Conservation (phyloP, 2,888 invertebrate species). For the Nematopogon swammerdamellus region DNA sequence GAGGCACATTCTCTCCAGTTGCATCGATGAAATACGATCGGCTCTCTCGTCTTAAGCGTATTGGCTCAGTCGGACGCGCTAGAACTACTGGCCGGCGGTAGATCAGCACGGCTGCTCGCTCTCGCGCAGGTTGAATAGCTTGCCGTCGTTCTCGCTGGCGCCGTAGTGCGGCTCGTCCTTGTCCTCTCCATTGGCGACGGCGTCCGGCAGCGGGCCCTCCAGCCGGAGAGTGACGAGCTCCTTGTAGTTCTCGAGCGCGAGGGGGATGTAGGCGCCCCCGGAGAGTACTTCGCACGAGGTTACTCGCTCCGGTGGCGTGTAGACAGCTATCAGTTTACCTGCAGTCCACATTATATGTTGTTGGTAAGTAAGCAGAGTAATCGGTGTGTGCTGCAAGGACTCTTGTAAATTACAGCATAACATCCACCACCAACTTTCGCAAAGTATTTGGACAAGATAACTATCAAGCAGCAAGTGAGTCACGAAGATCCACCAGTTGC, state of each 20-base stretch:
- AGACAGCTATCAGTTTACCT: constrained; percentile 77
- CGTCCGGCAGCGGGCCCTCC: constrained; percentile 32
- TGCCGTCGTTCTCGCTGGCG: constrained; percentile 54
- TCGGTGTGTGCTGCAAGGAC: too few relatives aligned
- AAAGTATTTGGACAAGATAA: too few relatives aligned
- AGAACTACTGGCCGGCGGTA: too few relatives aligned
- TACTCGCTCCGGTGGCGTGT: constrained; percentile 71
- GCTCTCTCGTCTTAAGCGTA: too few relatives aligned
- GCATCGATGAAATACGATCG: too few relatives aligned
- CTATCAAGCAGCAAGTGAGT: too few relatives aligned
- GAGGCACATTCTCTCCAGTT: too few relatives aligned
- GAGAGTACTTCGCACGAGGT: constrained; percentile 74
- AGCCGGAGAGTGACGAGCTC: constrained; percentile 65
- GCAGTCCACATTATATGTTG: constrained; percentile 18
- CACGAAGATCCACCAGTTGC: too few relatives aligned
- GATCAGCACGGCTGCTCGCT: not conserved
- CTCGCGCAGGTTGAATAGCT: constrained; percentile 35
- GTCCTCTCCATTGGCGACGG: constrained; percentile 31
- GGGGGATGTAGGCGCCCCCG: constrained; percentile 67
- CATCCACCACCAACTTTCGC: not conserved
- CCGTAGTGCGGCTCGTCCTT: constrained; percentile 32
- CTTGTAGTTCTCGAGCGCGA: constrained; percentile 65
- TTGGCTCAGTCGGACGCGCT: too few relatives aligned
- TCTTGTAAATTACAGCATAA: too few relatives aligned
- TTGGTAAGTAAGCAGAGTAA: not conserved